A percentile compares a stretch with the other conserved stretches of the same genome.
These are phyloP conservation scores for Acromyrmex echinatior DNA, from an alignment of 1,140 invertebrate species.

Conservation along the genomic window DNA sequence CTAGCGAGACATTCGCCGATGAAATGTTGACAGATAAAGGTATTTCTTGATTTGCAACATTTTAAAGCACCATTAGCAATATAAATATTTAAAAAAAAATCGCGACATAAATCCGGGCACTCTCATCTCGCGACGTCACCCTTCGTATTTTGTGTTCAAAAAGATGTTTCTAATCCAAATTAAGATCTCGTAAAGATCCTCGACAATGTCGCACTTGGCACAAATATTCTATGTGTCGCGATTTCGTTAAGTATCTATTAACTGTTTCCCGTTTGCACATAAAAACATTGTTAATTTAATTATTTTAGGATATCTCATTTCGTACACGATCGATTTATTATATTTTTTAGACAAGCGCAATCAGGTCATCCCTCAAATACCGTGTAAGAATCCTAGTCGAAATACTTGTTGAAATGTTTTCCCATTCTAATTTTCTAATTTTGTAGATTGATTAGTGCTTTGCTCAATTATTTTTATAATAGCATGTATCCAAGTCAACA, in stretches of 20 bases:
- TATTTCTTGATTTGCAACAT: conserved; percentile 81
- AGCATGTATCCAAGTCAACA: conserved; percentile 29
- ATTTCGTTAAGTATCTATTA: conserved; percentile 36
- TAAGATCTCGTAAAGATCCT: neutral
- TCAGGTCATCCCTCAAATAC: conserved; percentile 26
- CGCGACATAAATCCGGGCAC: conserved; percentile 32
- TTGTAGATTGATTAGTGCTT: conserved; percentile 47
- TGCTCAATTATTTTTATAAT: conserved; percentile 32
- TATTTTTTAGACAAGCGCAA: conserved; percentile 45
- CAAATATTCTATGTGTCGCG: conserved; percentile 41
- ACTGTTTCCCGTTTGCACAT: conserved; percentile 9
- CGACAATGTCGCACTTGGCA: conserved; percentile 44
- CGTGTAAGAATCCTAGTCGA: conserved; percentile 51
- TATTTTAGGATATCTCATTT: conserved; percentile 15
- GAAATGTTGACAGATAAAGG: conserved; percentile 92
- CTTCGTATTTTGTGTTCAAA: conserved; percentile 17
- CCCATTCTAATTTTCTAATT: conserved; percentile 19
- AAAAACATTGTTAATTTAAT: conserved; percentile 28
- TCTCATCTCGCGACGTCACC: neutral
- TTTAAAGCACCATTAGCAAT: conserved; percentile 40
- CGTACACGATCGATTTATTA: conserved; percentile 28
- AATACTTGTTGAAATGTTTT: conserved; percentile 17
- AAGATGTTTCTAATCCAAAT: neutral
- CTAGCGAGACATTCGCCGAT: conserved; percentile 89
- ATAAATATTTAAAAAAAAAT: conserved; percentile 12